Evolutionary conservation across 2,888 invertebrate genomes (phyloP).

Genomic region (Prosopocoilus inquinatus): DNA sequence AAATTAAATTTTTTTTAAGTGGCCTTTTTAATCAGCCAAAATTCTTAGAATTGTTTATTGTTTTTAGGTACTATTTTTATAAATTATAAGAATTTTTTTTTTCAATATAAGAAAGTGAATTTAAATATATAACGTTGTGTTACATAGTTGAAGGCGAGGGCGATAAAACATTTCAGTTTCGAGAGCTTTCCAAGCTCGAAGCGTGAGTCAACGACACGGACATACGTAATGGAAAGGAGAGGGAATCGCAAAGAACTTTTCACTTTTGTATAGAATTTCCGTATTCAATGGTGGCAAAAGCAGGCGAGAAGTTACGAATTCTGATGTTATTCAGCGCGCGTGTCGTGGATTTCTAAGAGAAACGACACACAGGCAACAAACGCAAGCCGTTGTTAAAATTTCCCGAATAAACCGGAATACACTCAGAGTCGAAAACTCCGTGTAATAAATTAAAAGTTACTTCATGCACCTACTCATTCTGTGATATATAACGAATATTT

Average conservation of each 20-base stretch:
- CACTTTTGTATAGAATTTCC: conserved; percentile 36
- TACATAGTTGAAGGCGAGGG: neutral
- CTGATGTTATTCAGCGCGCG: conserved; percentile 35
- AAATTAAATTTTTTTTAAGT: no score
- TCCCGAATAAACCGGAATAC: no score
- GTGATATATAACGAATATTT: conserved; percentile 19
- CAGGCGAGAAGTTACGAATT: conserved; percentile 33
- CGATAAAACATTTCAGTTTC: neutral
- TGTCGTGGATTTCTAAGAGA: conserved; percentile 10
- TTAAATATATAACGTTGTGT: neutral
- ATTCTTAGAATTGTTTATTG: no score
- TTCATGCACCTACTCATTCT: neutral
- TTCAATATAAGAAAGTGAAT: neutral
- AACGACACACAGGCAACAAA: no score
- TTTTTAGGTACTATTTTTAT: no score
- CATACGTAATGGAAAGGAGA: conserved; percentile 31
- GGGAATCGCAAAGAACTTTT: conserved; percentile 29
- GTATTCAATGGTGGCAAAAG: conserved; percentile 34
- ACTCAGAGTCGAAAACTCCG: no score
- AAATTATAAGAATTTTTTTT: neutral
- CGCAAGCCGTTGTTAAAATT: no score
- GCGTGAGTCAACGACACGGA: conserved; percentile 19
- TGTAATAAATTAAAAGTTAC: no score
- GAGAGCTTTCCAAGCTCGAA: conserved; percentile 6
- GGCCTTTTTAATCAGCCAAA: no score